These are phyloP conservation scores for Anseranas semipalmata DNA, from an alignment of 2,113 vertebrate genomes.

Conservation along the genomic window DNA sequence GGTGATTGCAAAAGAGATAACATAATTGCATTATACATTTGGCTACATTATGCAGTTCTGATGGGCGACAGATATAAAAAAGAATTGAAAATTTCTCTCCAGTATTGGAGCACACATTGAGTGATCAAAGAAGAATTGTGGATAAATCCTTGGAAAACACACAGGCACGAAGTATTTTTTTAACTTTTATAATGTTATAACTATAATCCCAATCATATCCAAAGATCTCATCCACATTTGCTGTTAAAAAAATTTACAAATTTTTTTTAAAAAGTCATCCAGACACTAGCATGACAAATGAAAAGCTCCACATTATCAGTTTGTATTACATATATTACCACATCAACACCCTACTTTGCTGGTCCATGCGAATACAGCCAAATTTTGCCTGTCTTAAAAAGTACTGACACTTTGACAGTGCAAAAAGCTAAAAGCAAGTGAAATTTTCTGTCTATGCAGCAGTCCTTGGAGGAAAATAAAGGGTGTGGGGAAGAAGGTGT, in stretches of 20 bases:
- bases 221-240: neutral
- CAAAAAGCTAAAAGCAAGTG: neutral
- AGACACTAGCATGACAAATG: neutral
- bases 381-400: neutral
- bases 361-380: neutral
- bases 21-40: neutral
- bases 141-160: neutral
- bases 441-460: neutral
- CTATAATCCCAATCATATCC: neutral
- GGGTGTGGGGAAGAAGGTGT: neutral
- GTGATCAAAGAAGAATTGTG: neutral
- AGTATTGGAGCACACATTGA: neutral
- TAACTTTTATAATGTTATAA: no score
- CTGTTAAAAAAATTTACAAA: neutral
- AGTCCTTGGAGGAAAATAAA: neutral
- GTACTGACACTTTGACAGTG: neutral
- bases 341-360: neutral
- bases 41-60: neutral
- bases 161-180: neutral
- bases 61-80: neutral
- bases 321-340: neutral
- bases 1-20: neutral
- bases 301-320: neutral
- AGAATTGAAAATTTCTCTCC: neutral
- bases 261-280: neutral